Base-by-base conservation (phyloP, 2,888 invertebrate genomes). In the Harpagoxenus sublaevis region DNA sequence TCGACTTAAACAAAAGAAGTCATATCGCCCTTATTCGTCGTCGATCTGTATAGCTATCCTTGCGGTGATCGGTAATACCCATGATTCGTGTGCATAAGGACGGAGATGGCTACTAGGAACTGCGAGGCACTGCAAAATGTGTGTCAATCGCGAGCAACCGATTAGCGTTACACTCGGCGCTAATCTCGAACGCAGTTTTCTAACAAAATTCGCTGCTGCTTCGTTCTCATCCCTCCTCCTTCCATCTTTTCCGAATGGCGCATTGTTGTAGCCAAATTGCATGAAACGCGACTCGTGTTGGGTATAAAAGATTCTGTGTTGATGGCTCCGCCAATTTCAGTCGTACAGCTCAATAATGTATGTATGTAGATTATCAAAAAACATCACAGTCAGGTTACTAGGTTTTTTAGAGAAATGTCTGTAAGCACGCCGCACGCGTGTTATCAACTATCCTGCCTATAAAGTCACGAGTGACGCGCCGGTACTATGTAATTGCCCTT, bases 41-140 rank as follows among this genome's bases (percentile, higher is more conserved):
- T 35, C 35, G 39, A 65, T 70, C 23, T 84, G 51, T 77, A 70
- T n/a, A 42, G 66, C 62, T 82, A 57, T 15, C 35, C 63, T 68
- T 77, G 55, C 51, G 63, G 42, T 81, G 57, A 73, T 85, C 65
- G 83, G 48, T 85, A 73, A 86, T 85, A 87, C 84, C 57, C 79
- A 85, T 85, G 84, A 55, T 88, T 88, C 73, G 83, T 84, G 83
- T 85, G 89, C 87, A 85, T 86, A 88, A 92, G 93, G 94, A 94
- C 94, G 94, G 94, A 94, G 91, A 90, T 92, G 91, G 90, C 92
- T 93, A 93, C 83, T 94, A 94, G 94, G 94, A 94, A 94, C 94
- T 94, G 92, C 93, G 90, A 90, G 89, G 87, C 87, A 90, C 88
- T 86, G 89, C 87, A 86, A 84, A 86, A 87, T 84, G 84, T 65